Conservation (phyloP, 2,113 vertebrate species). For the Anseranas semipalmata region DNA sequence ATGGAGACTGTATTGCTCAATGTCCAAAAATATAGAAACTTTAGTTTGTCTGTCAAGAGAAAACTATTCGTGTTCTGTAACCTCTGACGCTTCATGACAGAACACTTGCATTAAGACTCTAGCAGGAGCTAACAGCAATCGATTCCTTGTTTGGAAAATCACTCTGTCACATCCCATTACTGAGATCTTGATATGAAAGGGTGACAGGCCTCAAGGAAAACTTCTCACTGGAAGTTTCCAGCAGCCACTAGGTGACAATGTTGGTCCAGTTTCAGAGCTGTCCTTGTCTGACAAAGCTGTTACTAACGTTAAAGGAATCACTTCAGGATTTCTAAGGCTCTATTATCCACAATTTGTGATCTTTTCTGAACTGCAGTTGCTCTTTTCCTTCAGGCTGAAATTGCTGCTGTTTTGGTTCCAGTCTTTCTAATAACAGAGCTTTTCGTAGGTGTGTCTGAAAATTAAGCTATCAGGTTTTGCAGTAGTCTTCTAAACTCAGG, state of each 20-base stretch:
- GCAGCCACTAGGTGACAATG: slow-evolving; percentile 63
- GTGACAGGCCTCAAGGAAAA: neutral
- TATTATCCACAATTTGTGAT: neutral
- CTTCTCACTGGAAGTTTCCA: neutral
- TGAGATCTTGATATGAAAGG: neutral
- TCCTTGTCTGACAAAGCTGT: neutral
- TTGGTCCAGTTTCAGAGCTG: slow-evolving; percentile 14
- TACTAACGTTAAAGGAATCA: neutral
- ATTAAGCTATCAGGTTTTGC: neutral
- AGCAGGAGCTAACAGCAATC: neutral
- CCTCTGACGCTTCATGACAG: neutral
- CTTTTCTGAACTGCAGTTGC: neutral
- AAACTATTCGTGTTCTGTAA: neutral
- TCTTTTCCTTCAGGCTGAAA: neutral
- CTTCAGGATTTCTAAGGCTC: neutral
- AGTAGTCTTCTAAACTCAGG: neutral
- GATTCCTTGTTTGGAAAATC: neutral
- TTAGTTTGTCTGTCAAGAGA: neutral
- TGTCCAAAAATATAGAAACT: neutral
- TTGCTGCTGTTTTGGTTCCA: neutral
- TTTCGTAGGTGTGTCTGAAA: neutral
- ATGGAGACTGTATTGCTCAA: neutral
- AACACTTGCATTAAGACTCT: neutral
- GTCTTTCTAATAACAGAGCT: neutral
- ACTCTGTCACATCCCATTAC: neutral